Evolutionary conservation across 2,888 invertebrate species (phyloP).

Genomic region (Cryptus armator): DNA sequence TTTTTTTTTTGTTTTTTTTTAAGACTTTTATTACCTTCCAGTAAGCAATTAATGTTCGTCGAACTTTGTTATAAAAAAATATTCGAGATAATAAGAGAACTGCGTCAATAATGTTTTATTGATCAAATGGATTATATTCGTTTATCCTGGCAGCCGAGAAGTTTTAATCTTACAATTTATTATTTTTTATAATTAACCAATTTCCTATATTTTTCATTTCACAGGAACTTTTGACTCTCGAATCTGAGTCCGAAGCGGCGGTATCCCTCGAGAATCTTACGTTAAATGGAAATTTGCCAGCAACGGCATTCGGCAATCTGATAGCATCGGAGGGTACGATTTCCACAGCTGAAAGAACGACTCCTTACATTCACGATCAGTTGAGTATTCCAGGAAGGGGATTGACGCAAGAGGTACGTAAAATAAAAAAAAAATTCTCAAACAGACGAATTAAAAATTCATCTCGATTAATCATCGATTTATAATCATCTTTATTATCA

Average conservation of each 20-base stretch:
- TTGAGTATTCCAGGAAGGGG: slow-evolving; percentile 84
- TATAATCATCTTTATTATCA: slow-evolving; percentile 41
- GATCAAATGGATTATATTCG: too few relatives aligned
- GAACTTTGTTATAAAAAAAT: too few relatives aligned
- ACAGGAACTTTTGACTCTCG: slow-evolving; percentile 86
- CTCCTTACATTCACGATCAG: slow-evolving; percentile 80
- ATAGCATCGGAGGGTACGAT: slow-evolving; percentile 82
- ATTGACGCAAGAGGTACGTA: slow-evolving; percentile 85
- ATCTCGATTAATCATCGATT: slow-evolving; percentile 30
- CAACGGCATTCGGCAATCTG: slow-evolving; percentile 86
- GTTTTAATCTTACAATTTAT: background rate
- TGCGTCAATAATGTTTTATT: too few relatives aligned
- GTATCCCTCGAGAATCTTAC: slow-evolving; percentile 82
- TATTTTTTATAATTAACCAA: slow-evolving; percentile 2
- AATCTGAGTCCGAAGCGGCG: slow-evolving; percentile 84
- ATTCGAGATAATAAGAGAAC: too few relatives aligned
- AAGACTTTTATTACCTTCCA: background rate
- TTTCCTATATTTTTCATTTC: slow-evolving; percentile 29
- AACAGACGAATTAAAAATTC: background rate
- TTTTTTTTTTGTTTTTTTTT: too few relatives aligned
- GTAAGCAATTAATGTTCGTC: too few relatives aligned
- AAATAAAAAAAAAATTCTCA: background rate
- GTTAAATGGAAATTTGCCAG: slow-evolving; percentile 80
- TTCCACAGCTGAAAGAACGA: slow-evolving; percentile 75
- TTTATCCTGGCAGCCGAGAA: slow-evolving; percentile 12